Conservation (phyloP, 2,797 vertebrate species). For the Vipera ursinii region DNA sequence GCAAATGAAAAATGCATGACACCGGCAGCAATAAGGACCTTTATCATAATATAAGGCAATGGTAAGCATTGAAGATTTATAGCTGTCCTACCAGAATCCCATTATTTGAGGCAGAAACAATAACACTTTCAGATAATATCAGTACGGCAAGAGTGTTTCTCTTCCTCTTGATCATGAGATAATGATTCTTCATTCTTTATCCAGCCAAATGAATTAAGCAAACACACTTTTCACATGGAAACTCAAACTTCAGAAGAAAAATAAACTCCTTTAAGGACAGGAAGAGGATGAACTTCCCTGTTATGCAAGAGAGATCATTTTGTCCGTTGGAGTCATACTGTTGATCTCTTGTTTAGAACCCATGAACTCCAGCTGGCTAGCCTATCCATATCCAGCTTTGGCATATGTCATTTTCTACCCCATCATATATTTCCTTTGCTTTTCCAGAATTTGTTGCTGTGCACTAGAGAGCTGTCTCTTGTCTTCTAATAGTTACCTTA, state of each 20-base stretch:
- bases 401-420: neutral
- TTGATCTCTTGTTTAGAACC: neutral
- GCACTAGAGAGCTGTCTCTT: neutral
- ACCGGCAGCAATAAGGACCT: conserved; percentile 61
- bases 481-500: neutral
- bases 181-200: conserved; percentile 9
- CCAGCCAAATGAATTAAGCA: conserved; percentile 14
- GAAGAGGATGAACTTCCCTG: neutral
- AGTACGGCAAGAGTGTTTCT: conserved; percentile 12
- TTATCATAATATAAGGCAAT: conserved; percentile 62
- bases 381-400: neutral
- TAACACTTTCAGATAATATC: conserved; percentile 26
- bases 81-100: conserved; percentile 6
- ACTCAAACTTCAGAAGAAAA: conserved; percentile 9
- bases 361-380: neutral
- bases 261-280: conserved; percentile 6
- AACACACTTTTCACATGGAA: conserved; percentile 1
- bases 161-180: conserved; percentile 28
- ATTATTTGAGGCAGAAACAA: conserved; percentile 14
- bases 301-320: neutral
- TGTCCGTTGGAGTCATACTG: neutral
- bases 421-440: neutral
- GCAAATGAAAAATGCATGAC: conserved; percentile 66
- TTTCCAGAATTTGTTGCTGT: neutral
- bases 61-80: conserved; percentile 63